Conservation (phyloP, 2,888 invertebrate genomes). For the Aleiodes testaceus region DNA sequence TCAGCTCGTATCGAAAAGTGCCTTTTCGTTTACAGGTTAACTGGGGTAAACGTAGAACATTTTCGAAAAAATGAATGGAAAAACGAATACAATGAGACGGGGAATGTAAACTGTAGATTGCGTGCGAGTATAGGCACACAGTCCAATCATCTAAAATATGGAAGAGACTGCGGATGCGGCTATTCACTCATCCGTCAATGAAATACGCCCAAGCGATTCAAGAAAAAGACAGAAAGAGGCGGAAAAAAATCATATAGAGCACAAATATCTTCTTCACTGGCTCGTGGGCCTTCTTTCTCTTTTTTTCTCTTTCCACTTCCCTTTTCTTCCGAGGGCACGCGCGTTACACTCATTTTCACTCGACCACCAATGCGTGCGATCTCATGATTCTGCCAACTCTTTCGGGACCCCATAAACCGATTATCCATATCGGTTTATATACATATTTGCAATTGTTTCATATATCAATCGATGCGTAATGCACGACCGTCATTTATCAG, state of each 20-base stretch:
- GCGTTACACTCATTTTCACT: conserved; percentile 46
- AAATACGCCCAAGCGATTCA: conserved; percentile 16
- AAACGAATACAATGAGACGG: conserved; percentile 4
- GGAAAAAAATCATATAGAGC: not conserved
- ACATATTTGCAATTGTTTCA: conserved; percentile 22
- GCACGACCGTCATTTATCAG: too few relatives aligned
- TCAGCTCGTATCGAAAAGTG: too few relatives aligned
- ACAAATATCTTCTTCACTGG: conserved; percentile 31
- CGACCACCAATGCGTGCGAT: conserved; percentile 47
- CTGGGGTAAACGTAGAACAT: conserved; percentile 2
- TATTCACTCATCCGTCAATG: conserved; percentile 25
- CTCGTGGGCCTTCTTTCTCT: conserved; percentile 1
- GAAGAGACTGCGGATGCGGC: conserved; percentile 24
- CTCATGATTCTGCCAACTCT: conserved; percentile 43
- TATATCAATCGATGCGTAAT: too few relatives aligned
- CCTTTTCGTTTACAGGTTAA: too few relatives aligned
- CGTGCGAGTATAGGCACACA: conserved; percentile 17
- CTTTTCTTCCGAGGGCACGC: conserved; percentile 33
- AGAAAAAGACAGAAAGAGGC: not conserved
- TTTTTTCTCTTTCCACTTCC: conserved; percentile 3
- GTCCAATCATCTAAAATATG: conserved; percentile 32
- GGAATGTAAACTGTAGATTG: conserved; percentile 23
- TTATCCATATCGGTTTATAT: conserved; percentile 46
- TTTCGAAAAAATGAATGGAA: conserved; percentile 16
- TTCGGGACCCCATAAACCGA: conserved; percentile 42